Percentiles rank a stretch among this genome's conserved stretches.
Evolutionary conservation across 2,113 vertebrate genomes (phyloP).

Genomic region (Syrrhaptes paradoxus): DNA sequence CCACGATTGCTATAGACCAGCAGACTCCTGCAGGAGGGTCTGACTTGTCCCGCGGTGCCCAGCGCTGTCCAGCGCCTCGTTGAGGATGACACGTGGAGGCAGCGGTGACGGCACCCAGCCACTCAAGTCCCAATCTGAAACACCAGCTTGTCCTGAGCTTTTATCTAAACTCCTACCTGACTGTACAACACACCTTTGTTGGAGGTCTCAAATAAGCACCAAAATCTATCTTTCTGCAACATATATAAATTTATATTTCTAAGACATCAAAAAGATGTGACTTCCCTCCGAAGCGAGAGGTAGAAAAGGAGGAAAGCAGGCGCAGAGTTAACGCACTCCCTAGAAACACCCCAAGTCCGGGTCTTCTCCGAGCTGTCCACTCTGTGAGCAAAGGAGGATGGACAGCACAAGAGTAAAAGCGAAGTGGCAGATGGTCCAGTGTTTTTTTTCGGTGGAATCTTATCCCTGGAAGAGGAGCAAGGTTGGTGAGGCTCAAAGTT

Average conservation of each 20-base stretch:
- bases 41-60: not conserved
- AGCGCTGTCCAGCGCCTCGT: accelerated
- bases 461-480: not conserved
- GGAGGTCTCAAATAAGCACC: not conserved
- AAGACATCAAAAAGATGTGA: not conserved
- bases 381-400: not conserved
- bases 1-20: accelerated
- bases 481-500: not conserved
- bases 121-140: not conserved
- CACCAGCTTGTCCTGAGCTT: too few species aligned
- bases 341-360: not conserved
- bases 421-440: not conserved
- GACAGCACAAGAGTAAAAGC: not conserved
- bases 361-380: not conserved
- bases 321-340: accelerated
- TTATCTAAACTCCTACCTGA: not conserved
- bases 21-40: not conserved
- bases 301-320: not conserved
- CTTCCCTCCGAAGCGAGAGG: accelerated
- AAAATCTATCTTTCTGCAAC: not conserved
- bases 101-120: not conserved
- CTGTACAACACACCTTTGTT: not conserved
- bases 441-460: not conserved
- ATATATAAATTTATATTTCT: not conserved
- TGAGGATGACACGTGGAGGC: not conserved